Conservation (phyloP, 2,113 vertebrate genomes). For the Acanthochromis polyacanthus region DNA sequence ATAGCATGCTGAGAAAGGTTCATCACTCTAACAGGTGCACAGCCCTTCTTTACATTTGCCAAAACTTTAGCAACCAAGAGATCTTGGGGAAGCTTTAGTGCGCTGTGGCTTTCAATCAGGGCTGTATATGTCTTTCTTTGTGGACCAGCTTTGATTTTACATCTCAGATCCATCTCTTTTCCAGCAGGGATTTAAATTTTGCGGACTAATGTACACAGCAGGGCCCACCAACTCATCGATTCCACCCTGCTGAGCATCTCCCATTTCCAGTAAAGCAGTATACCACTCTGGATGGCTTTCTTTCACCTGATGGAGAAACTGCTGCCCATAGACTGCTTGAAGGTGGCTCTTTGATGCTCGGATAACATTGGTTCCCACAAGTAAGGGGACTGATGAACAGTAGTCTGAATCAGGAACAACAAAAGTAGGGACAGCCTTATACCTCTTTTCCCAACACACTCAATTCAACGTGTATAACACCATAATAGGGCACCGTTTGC, state of each 20-base stretch:
- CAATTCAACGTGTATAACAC: conserved; percentile 3
- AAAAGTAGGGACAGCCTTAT: conserved; percentile 9
- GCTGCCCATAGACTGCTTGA: conserved; percentile 13
- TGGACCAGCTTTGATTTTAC: background rate
- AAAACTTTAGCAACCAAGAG: background rate
- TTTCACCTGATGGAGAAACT: conserved; percentile 14
- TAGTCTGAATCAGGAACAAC: conserved; percentile 32
- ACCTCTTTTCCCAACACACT: background rate
- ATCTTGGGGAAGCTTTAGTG: background rate
- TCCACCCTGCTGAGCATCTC: accelerated
- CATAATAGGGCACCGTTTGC: conserved; percentile 8
- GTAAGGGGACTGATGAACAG: conserved; percentile 7
- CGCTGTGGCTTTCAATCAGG: background rate
- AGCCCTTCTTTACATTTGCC: conserved; percentile 1
- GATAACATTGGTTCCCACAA: conserved; percentile 28
- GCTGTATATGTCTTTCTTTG: conserved; percentile 15
- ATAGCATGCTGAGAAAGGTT: conserved; percentile 11
- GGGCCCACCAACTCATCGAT: conserved; percentile 7
- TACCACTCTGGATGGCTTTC: conserved; percentile 40
- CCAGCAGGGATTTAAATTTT: conserved; percentile 6
- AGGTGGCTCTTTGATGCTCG: conserved; percentile 13
- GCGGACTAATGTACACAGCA: conserved; percentile 14
- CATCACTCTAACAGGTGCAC: conserved; percentile 24
- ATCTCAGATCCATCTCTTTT: conserved; percentile 26
- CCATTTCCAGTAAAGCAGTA: background rate